Base-by-base conservation (phyloP, 2,888 invertebrate genomes). In the Hypolimnas misippus region DNA sequence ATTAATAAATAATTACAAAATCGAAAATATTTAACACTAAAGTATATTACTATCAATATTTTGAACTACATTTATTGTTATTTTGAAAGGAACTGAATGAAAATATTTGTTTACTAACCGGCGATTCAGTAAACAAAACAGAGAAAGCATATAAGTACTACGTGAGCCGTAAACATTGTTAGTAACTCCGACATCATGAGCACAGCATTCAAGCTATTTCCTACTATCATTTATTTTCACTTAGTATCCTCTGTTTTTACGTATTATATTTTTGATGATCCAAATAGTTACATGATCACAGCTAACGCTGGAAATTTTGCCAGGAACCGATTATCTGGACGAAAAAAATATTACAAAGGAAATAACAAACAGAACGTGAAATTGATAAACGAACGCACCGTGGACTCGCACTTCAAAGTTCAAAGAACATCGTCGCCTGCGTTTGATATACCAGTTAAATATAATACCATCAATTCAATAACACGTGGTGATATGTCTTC, bases 331-430 rank as follows among this genome's bases (percentile, higher is more conserved):
- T 58, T 72, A 10, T 75, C 70, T 3, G 68, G 66, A 10, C 76
- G 76, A 38, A 80, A 77, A 51, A 82, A 74, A 63, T 76, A 77
- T 55, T 79, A 76, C 63, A 67, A 73, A 6, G 72, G 74, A 3
- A 66, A 69, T 40, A 74, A 69, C 14, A 73, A 71, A 29, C 67
- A 65, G 16, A 73, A 70, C 57, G 70, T 70, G 21, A 76, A 75
- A 57, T 62, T 71, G 1, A 72, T 68, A 4, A 77, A 77, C 21
- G 79, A 82, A 25, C 76, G 75, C 21, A 71, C 76, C 0, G 70
- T 83, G 1, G 80, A 84, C 57, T 75, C 81, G 0, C 81, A 84
- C 55, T 85, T 84, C 56, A 79, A 74, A 68, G 67, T 81, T 0
- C 68, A 70, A 57, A 84, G 81, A 69, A 66, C 66, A 12, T 57